Conservation (phyloP, 2,888 invertebrate species). For the Melinaea marsaeus region DNA sequence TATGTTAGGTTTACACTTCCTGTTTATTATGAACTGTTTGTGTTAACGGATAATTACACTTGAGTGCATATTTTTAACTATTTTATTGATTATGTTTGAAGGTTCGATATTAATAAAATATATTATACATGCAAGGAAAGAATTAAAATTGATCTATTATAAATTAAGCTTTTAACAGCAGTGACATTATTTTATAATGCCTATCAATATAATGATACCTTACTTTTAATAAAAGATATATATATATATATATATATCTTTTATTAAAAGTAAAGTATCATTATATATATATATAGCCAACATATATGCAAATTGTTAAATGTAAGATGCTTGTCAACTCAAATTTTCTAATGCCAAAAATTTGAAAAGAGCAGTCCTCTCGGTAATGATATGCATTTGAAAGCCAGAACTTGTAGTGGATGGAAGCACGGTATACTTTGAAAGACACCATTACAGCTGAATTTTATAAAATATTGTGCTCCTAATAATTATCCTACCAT, state of each 20-base stretch:
- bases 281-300: no score
- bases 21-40: background rate
- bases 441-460: background rate
- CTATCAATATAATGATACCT: no score
- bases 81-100: background rate
- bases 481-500: no score
- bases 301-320: no score
- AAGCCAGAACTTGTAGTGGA: constrained; percentile 7
- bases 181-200: no score
- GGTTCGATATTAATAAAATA: background rate
- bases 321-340: background rate
- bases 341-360: constrained; percentile 20
- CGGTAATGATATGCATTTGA: constrained; percentile 22
- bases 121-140: no score
- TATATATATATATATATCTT: no score
- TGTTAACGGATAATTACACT: background rate
- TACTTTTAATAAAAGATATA: no score
- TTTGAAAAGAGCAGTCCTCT: constrained; percentile 15
- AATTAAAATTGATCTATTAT: no score
- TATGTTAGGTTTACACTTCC: background rate
- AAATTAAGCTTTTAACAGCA: no score
- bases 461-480: background rate
- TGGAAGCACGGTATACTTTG: background rate
- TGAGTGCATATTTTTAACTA: background rate
- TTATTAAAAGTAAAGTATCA: no score